phyloP scores from a whole-genome alignment of 2,888 invertebrate species.

The Heliconius aoede region DNA sequence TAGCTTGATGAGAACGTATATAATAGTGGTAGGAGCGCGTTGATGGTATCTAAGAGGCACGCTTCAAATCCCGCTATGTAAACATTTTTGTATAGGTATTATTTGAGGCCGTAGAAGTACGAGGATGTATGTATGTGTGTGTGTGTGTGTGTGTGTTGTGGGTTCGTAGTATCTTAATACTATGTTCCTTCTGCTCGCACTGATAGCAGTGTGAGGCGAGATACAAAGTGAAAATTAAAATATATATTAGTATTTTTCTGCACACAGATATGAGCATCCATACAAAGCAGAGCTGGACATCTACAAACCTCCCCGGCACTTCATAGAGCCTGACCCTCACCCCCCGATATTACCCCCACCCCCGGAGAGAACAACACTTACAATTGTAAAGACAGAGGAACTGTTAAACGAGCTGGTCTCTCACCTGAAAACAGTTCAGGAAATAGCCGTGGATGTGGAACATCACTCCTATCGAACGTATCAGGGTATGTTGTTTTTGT shows the following conservation, averaged over 20 bases:
- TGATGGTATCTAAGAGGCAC: not conserved
- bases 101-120: no score
- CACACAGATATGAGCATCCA: slow-evolving; percentile 91
- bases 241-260: not conserved
- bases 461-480: slow-evolving; percentile 97
- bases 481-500: slow-evolving; percentile 85
- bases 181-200: not conserved
- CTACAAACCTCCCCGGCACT: slow-evolving; percentile 85
- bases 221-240: not conserved
- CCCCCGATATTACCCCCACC: slow-evolving; percentile 64
- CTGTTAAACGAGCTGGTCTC: slow-evolving; percentile 86
- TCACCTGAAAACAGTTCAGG: slow-evolving; percentile 86
- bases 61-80: no score
- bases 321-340: slow-evolving; percentile 74
- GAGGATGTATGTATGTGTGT: no score
- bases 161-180: not conserved
- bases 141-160: no score
- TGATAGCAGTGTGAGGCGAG: no score
- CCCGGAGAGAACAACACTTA: slow-evolving; percentile 86
- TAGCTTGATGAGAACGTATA: not conserved
- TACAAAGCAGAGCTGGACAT: slow-evolving; percentile 92
- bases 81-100: no score
- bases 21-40: not conserved
- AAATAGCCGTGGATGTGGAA: slow-evolving; percentile 95
- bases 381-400: slow-evolving; percentile 86